Conservation (phyloP, 2,888 invertebrate genomes). For the Spodoptera littoralis region DNA sequence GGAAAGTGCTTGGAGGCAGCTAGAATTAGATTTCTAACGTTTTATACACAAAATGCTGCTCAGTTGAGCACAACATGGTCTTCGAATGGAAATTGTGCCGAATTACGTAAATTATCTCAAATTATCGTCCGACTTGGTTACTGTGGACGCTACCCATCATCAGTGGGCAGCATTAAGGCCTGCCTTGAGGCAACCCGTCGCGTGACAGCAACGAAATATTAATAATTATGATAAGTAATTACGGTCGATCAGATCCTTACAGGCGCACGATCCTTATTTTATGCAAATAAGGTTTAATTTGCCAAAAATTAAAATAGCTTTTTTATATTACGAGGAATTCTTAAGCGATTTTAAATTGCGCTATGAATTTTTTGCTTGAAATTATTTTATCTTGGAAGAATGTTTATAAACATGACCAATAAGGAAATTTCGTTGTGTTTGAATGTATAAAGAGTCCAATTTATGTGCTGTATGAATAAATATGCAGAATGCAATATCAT, state of each 20-base stretch:
- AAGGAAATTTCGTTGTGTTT: background rate
- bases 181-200: conserved; percentile 71
- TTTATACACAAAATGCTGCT: conserved; percentile 74
- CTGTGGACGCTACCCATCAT: conserved; percentile 75
- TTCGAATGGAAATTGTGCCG: conserved; percentile 79
- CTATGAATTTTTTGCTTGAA: conserved; percentile 28
- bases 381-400: conserved; percentile 14
- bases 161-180: conserved; percentile 70
- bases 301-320: conserved; percentile 51
- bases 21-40: conserved; percentile 71
- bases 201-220: conserved; percentile 82
- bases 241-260: conserved; percentile 67
- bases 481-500: too few species aligned
- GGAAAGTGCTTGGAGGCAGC: conserved; percentile 67
- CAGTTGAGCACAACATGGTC: conserved; percentile 80
- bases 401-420: conserved; percentile 26
- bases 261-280: conserved; percentile 62
- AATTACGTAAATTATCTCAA: conserved; percentile 86
- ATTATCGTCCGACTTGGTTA: conserved; percentile 81
- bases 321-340: conserved; percentile 38
- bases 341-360: conserved; percentile 42
- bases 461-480: too few species aligned
- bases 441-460: background rate
- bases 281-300: conserved; percentile 68
- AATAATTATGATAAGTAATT: conserved; percentile 79